Base-by-base conservation (phyloP, 2,797 vertebrate species). In the Myotis vivesi region DNA sequence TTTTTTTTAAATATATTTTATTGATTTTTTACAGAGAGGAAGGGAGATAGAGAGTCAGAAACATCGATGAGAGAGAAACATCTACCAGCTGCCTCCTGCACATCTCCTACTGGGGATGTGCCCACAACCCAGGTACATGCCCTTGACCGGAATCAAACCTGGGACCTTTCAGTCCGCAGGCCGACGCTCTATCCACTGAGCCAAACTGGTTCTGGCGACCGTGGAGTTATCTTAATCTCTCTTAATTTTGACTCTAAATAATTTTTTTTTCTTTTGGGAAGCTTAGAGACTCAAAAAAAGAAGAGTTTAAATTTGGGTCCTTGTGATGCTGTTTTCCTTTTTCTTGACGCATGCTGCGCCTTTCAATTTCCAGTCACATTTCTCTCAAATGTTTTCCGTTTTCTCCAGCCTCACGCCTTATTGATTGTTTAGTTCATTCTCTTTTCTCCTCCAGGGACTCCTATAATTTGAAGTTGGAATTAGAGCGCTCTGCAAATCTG, bases 161-260 rank as follows among this genome's bases (percentile, higher is more conserved):
- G n/a, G n/a, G n/a, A n/a, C n/a, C n/a, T n/a, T n/a, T n/a, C n/a
- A n/a, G n/a, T n/a, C n/a, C n/a, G n/a, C n/a, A n/a, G n/a, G n/a
- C n/a, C n/a, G n/a, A n/a, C n/a, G n/a, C n/a, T n/a, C n/a, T n/a
- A n/a, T n/a, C n/a, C n/a, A n/a, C n/a, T n/a, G n/a, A n/a, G n/a
- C n/a, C n/a, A n/a, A n/a, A n/a, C n/a, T n/a, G n/a, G n/a, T n/a
- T n/a, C n/a, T n/a, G n/a, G n/a, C n/a, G n/a, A 53, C 68, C 30
- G 11, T 69, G 49, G 76, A 28, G 8, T 76, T 64, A 9, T 73
- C 41, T 84, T 68, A 71, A 89, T 66, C 19, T 72, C 38, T 81
- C 41, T 80, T 71, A 36, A 76, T 73, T 95, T 89, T 86, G 44
- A 87, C 41, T 82, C 51, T 53, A 80, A 91, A 89, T 77, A 81